phyloP scores from a whole-genome alignment of 1,140 invertebrate genomes.

The Campoletis sonorensis region DNA sequence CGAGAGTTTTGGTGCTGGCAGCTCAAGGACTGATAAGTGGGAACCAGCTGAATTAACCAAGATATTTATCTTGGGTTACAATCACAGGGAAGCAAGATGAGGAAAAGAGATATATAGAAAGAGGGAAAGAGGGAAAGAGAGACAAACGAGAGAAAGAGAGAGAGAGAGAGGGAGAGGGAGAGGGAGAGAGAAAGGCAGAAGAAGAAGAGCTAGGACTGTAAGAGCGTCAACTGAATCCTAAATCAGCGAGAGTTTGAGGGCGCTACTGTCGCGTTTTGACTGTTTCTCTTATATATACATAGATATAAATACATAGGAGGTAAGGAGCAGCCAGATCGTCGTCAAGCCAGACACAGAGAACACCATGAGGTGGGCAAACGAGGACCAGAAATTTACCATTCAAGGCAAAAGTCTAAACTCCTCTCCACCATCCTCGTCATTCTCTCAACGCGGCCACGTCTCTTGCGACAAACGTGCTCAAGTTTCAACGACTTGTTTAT shows the following conservation, averaged over 20 bases:
- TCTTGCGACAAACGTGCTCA: neutral
- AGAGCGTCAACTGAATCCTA: conserved; percentile 55
- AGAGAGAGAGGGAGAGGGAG: neutral
- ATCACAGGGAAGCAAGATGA: conserved; percentile 55
- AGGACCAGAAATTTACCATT: neutral
- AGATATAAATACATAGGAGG: neutral
- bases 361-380: neutral
- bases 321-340: neutral
- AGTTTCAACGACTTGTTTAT: conserved; percentile 17
- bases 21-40: conserved; percentile 51
- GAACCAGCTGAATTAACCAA: conserved; percentile 58
- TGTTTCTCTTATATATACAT: neutral
- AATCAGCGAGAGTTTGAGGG: conserved; percentile 50
- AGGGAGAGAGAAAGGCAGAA: neutral
- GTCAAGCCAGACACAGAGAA: neutral
- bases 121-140: conserved; percentile 36
- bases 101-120: neutral
- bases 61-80: conserved; percentile 64
- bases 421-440: neutral
- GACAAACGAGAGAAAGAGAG: conserved; percentile 35
- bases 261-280: conserved; percentile 6
- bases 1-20: conserved; percentile 27
- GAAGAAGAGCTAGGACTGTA: neutral
- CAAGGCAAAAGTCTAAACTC: conserved; percentile 1
- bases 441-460: neutral